Percentiles rank a stretch among this genome's conserved stretches.
Evolutionary conservation across 92 coral and sea anemone genomes (phyloP).

Genomic region (Blastomussa wellsi): DNA sequence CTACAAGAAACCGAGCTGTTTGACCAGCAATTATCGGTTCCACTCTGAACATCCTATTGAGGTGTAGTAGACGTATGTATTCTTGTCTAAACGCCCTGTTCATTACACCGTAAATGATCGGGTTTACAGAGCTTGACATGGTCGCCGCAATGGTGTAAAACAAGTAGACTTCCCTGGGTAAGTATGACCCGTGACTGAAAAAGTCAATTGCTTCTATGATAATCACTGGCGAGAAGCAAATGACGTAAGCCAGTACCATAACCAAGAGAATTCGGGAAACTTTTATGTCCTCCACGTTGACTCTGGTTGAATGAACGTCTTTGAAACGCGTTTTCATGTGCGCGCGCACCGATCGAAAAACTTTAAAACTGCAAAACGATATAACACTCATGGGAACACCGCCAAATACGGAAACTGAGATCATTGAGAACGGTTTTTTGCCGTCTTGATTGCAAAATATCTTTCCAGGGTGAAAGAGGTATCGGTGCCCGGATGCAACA

Average conservation of each 20-base stretch:
- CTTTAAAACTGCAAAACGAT: conserved; percentile 22
- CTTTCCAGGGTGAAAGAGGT: conserved; percentile 44
- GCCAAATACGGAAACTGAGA: conserved; percentile 16
- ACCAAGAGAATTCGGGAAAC: conserved; percentile 32
- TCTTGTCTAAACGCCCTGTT: conserved; percentile 39
- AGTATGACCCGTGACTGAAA: conserved; percentile 22
- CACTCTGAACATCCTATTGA: background rate
- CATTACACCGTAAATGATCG: conserved; percentile 41
- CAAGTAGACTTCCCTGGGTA: conserved; percentile 37
- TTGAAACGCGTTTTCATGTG: conserved; percentile 17
- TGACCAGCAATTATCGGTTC: background rate
- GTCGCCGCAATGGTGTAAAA: conserved; percentile 29
- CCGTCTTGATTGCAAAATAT: conserved; percentile 37
- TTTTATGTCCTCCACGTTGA: conserved; percentile 42
- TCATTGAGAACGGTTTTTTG: conserved; percentile 13
- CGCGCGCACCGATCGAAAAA: conserved; percentile 31
- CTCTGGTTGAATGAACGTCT: conserved; percentile 1
- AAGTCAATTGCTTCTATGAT: conserved; percentile 42
- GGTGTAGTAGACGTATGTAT: conserved; percentile 23
- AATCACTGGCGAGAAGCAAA: conserved; percentile 33
- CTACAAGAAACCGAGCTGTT: background rate
- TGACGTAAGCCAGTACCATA: conserved; percentile 33
- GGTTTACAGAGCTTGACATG: conserved; percentile 30
- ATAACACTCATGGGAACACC: conserved; percentile 35
- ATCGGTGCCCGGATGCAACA: conserved; percentile 25